phyloP scores from a whole-genome alignment of 2,888 invertebrate species.

The Brachyptera putata region DNA sequence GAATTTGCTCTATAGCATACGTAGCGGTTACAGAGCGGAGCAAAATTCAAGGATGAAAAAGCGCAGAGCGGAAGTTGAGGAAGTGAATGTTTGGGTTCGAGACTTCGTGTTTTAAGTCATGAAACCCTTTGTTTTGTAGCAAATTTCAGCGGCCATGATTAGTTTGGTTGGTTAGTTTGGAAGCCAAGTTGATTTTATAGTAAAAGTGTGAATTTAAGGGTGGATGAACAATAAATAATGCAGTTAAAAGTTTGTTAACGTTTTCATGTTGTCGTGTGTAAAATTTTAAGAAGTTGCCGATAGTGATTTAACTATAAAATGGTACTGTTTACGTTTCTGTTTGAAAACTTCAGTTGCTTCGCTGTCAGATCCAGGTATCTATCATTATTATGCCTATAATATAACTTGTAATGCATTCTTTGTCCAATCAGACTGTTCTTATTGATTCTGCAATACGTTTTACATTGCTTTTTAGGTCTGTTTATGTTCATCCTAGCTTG shows the following conservation, averaged over 20 bases:
- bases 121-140: constrained; percentile 66
- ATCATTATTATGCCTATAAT: background rate
- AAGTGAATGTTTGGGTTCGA: constrained; percentile 38
- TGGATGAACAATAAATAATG: constrained; percentile 46
- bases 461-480: background rate
- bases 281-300: constrained; percentile 44
- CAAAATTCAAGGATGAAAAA: no score
- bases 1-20: no score
- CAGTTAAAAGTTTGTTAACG: constrained; percentile 37
- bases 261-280: background rate
- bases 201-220: constrained; percentile 43
- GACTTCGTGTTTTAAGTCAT: constrained; percentile 40
- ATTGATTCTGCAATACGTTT: background rate
- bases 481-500: background rate
- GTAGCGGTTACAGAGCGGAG: background rate
- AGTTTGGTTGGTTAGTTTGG: constrained; percentile 75
- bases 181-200: constrained; percentile 42
- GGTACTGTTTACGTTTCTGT: constrained; percentile 75
- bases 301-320: constrained; percentile 47
- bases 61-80: no score
- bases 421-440: no score
- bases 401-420: background rate
- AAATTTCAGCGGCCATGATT: constrained; percentile 81
- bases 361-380: constrained; percentile 57
- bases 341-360: constrained; percentile 59